Evolutionary conservation across 2,797 vertebrate species (phyloP), one percentile per base, ranked within the genome.

Genomic region (Cetoscarus ocellatus): DNA sequence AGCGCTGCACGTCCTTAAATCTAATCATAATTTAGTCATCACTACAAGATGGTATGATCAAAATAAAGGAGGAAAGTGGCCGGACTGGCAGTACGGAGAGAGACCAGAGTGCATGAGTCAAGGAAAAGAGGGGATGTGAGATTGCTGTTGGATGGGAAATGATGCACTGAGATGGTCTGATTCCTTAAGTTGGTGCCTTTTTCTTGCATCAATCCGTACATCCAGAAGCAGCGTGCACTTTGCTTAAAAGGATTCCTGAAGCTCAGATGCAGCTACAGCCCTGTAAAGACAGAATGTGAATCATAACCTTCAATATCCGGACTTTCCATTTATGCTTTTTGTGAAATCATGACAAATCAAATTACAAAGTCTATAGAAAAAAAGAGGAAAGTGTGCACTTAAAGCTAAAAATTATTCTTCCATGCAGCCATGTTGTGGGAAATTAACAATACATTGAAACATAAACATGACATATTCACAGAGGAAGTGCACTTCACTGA

Each of bases 11-110:
- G 91, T 95, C 94, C 95, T 96, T 94, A 96, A 95, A 93, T 91
- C 92, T 94, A 94, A 96, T 96, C 95, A 95, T 96, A 95, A 97
- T 97, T 97, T 96, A 96, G 95, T 95, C 94, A 96, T 96, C 95
- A 96, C 87, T 73, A 88, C 89, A 91, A 91, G 87, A 93, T 85
- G 77, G 78, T 81, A 79, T 89, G 90, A 93, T 93, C 90, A 91
- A 90, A 94, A 95, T 90, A 90, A 91, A 91, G 74, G 74, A 82
- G 86, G 66, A 88, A 82, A 86, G 61, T 81, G 77, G 77, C 45
- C 64, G 81, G 69, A 73, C 50, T 73, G 81, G 81, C 72, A 66
- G 75, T 75, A 74, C 61, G 15, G 84, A 81, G 70, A 75, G 71
- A 76, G 76, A 79, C 62, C 61, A 61, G 68, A 84, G 84, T 77